phyloP scores from a whole-genome alignment of 2,797 vertebrate species.

The Steatocranus sp. region DNA sequence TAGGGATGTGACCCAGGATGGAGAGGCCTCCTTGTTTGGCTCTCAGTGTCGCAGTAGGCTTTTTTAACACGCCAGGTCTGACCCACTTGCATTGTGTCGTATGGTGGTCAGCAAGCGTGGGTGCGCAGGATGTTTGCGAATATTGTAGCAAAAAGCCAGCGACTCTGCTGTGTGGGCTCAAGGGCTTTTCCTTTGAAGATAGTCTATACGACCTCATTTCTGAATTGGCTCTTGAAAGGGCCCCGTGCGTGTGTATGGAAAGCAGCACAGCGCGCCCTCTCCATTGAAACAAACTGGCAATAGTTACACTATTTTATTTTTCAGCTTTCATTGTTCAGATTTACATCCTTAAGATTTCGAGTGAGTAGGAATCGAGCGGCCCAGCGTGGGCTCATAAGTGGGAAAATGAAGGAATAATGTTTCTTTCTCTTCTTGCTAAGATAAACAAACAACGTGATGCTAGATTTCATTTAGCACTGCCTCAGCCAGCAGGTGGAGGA shows the following conservation, averaged over 20 bases:
- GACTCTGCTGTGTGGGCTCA: constrained; percentile 2
- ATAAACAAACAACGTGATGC: background rate
- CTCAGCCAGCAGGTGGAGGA: background rate
- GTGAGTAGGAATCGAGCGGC: background rate
- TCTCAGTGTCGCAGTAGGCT: constrained; percentile 68
- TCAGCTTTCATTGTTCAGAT: background rate
- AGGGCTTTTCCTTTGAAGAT: constrained; percentile 49
- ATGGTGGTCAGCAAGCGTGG: constrained; percentile 32
- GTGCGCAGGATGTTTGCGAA: constrained; percentile 54
- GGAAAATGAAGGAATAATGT: background rate
- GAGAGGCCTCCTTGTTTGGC: constrained; percentile 41
- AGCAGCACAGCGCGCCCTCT: background rate
- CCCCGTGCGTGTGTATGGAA: background rate
- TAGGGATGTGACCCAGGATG: constrained; percentile 32
- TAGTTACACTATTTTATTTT: background rate
- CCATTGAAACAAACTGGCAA: background rate
- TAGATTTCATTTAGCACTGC: background rate
- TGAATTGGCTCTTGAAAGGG: constrained; percentile 27
- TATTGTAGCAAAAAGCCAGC: constrained; percentile 48
- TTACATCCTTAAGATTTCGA: background rate
- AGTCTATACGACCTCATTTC: constrained; percentile 45
- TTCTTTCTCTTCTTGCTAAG: background rate
- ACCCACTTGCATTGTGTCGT: constrained; percentile 60
- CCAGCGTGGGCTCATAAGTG: background rate
- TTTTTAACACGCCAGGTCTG: constrained; percentile 68